Percentiles rank a stretch among this genome's conserved stretches.
phyloP scores from a whole-genome alignment of 2,113 vertebrate species.

The Saguinus imperator region DNA sequence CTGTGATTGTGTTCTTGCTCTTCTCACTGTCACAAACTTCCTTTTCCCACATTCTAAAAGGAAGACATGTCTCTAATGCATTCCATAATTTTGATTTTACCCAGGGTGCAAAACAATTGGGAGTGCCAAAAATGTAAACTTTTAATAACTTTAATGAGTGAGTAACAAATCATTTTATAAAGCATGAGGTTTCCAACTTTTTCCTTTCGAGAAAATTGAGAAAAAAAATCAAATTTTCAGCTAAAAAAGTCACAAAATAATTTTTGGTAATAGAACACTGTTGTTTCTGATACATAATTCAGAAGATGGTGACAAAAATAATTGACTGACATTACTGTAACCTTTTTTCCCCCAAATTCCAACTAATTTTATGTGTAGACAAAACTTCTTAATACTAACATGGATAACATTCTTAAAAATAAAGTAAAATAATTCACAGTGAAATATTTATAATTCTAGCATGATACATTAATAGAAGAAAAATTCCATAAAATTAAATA shows the following conservation, averaged over 20 bases:
- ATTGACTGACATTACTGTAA: neutral
- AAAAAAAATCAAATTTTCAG: slow-evolving; percentile 15
- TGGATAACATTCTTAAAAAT: neutral
- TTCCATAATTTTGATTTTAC: neutral
- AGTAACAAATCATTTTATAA: slow-evolving; percentile 33
- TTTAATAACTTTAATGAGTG: slow-evolving; percentile 25
- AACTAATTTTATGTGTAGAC: neutral
- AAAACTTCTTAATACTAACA: neutral
- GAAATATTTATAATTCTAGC: neutral
- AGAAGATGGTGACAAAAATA: neutral
- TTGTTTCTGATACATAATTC: neutral
- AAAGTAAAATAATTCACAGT: neutral
- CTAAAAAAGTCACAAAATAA: neutral
- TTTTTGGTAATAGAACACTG: neutral
- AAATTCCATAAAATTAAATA: neutral
- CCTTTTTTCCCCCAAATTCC: neutral
- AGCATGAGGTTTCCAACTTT: neutral
- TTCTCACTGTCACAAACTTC: neutral
- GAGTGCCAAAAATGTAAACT: neutral
- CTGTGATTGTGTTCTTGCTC: neutral
- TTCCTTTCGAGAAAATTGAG: slow-evolving; percentile 62
- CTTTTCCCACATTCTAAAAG: neutral
- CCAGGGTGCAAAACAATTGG: neutral
- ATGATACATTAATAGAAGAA: neutral
- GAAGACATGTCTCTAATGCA: neutral